A percentile compares a stretch with the other conserved stretches of the same genome.
Conservation (phyloP, 2,888 invertebrate genomes). For the Chrysolina haemoptera region DNA sequence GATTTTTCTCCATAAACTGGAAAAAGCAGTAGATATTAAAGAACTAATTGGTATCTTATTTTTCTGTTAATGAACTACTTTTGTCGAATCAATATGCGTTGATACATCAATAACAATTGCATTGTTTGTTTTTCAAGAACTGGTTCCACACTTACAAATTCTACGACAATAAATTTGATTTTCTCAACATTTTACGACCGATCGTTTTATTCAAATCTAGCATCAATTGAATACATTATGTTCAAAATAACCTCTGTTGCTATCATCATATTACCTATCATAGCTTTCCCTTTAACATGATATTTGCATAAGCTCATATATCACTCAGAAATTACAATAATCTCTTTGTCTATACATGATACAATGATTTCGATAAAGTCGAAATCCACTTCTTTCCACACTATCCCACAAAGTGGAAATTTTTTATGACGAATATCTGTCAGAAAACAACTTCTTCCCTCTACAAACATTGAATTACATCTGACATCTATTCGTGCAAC, state of each 20-base stretch:
- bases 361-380: no score
- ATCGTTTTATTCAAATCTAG: slow-evolving; percentile 15
- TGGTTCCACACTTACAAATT: background rate
- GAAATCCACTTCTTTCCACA: no score
- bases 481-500: no score
- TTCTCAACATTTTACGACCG: background rate
- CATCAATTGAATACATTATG: slow-evolving; percentile 4
- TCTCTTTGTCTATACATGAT: background rate
- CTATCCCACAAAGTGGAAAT: no score
- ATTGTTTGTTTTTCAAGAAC: background rate
- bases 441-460: no score
- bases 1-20: no score
- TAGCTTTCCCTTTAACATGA: background rate
- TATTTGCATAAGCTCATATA: slow-evolving; percentile 19
- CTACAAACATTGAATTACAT: no score
- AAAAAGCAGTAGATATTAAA: no score
- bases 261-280: slow-evolving; percentile 6
- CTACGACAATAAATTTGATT: background rate
- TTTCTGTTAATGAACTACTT: no score
- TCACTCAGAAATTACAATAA: slow-evolving; percentile 9
- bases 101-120: background rate
- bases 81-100: no score
- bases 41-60: no score
- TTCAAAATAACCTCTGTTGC: background rate
- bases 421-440: no score